phyloP scores from a whole-genome alignment of 2,797 vertebrate species.

The Xiphorhynchus erythropygius region DNA sequence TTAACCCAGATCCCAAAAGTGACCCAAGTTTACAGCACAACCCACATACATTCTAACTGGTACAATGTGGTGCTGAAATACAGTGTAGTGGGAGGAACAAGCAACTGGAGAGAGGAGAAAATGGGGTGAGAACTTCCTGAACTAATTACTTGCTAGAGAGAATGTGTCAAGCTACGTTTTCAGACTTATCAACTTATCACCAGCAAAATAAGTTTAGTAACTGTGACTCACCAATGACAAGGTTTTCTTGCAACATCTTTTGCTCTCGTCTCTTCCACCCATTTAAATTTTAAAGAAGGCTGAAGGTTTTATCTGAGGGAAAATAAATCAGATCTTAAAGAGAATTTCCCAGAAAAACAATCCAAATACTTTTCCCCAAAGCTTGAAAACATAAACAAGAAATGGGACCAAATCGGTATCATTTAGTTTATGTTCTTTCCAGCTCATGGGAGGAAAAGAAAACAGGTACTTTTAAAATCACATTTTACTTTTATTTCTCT shows the following conservation, averaged over 20 bases:
- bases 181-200: neutral
- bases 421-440: neutral
- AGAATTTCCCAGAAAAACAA: neutral
- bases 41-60: neutral
- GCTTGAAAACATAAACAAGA: neutral
- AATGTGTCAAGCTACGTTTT: neutral
- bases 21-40: neutral
- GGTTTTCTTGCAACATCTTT: neutral
- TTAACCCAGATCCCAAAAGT: neutral
- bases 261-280: neutral
- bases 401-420: neutral
- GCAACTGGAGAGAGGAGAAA: conserved; percentile 1
- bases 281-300: neutral
- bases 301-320: neutral
- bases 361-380: neutral
- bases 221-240: conserved; percentile 33
- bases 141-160: neutral
- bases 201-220: conserved; percentile 17
- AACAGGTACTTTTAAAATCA: neutral
- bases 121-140: conserved; percentile 39
- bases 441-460: neutral
- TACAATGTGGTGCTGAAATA: neutral
- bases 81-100: neutral
- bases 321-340: neutral
- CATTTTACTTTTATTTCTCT: conserved; percentile 40